Percentiles rank a stretch among this genome's conserved stretches.
phyloP scores from a whole-genome alignment of 2,888 invertebrate species.

The Drosophila rellima region DNA sequence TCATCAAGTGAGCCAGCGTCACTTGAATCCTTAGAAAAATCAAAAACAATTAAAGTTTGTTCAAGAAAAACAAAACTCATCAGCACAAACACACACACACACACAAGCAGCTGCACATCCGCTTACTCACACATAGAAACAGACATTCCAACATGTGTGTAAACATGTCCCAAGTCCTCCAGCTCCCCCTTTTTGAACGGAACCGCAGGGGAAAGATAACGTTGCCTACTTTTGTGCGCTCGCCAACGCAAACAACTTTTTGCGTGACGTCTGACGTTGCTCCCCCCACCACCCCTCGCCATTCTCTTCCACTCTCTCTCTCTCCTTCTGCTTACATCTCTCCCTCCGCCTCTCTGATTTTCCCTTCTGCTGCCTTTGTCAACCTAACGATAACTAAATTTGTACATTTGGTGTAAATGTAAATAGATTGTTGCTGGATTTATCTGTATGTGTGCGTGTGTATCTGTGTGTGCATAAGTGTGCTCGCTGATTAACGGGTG shows the following conservation, averaged over 20 bases:
- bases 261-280: slow-evolving; percentile 71
- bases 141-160: slow-evolving; percentile 65
- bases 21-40: slow-evolving; percentile 78
- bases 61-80: slow-evolving; percentile 81
- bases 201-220: slow-evolving; percentile 63
- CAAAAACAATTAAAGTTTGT: slow-evolving; percentile 80
- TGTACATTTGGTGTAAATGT: slow-evolving; percentile 83
- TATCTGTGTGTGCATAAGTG: slow-evolving; percentile 65
- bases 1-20: slow-evolving; percentile 52
- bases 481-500: slow-evolving; percentile 77
- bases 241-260: slow-evolving; percentile 77
- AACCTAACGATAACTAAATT: slow-evolving; percentile 75
- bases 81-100: slow-evolving; percentile 39
- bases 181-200: not conserved
- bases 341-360: no score
- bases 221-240: slow-evolving; percentile 78
- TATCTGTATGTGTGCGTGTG: slow-evolving; percentile 75
- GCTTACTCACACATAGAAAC: slow-evolving; percentile 9
- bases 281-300: not conserved
- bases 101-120: slow-evolving; percentile 5
- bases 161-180: slow-evolving; percentile 52
- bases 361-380: slow-evolving; percentile 10
- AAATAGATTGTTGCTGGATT: slow-evolving; percentile 82
- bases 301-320: not conserved
- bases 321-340: not conserved